A percentile compares a stretch with the other conserved stretches of the same genome.
These are phyloP conservation scores for Heliangelus exortis DNA, from an alignment of 2,797 vertebrate species.

Conservation along the genomic window DNA sequence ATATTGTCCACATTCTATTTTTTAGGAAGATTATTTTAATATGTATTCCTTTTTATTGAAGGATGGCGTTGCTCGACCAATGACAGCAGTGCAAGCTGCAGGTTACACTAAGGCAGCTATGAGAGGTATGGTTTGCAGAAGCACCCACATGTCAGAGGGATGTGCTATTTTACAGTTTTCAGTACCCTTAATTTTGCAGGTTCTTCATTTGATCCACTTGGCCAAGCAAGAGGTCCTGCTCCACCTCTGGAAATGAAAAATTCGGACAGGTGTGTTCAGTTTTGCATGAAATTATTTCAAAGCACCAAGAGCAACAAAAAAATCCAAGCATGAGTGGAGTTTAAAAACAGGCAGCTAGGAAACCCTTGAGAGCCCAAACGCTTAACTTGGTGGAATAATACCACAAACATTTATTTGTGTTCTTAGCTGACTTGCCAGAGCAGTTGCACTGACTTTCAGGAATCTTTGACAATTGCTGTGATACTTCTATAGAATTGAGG, in stretches of 20 bases:
- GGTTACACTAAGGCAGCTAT: constrained; percentile 88
- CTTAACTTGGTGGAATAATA: background rate
- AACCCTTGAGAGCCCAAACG: background rate
- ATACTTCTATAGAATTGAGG: background rate
- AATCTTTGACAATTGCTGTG: background rate
- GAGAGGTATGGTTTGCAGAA: constrained; percentile 80
- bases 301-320: background rate
- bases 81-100: constrained; percentile 95
- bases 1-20: background rate
- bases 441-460: background rate
- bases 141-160: background rate
- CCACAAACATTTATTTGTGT: background rate
- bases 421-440: background rate
- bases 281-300: background rate
- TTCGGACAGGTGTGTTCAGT: constrained; percentile 86
- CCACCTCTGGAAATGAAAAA: constrained; percentile 90
- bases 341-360: background rate
- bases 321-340: accelerated
- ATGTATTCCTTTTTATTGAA: constrained; percentile 67
- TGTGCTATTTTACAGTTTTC: background rate
- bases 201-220: constrained; percentile 91
- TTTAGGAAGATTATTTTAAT: background rate
- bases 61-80: constrained; percentile 91
- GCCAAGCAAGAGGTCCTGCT: constrained; percentile 89
- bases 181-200: constrained; percentile 76